phyloP scores from a whole-genome alignment of 2,888 invertebrate species.

The Herminia tarsipennalis region DNA sequence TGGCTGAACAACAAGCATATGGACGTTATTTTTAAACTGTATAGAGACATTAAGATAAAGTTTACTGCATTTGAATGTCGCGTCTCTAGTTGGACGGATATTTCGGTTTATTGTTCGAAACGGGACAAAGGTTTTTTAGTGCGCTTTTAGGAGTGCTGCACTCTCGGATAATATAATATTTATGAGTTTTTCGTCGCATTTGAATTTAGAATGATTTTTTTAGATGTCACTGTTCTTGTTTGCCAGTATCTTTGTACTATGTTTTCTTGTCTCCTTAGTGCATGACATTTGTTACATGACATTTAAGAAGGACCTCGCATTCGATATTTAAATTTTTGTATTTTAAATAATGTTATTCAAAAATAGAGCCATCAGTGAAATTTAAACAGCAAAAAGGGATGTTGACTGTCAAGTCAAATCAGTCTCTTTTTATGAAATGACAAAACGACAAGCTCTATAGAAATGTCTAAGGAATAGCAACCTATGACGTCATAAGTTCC shows the following conservation, averaged over 20 bases:
- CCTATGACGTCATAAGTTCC: too few relatives aligned
- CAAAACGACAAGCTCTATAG: too few relatives aligned
- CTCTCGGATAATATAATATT: constrained; percentile 65
- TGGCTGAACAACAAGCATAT: constrained; percentile 56
- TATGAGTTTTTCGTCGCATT: constrained; percentile 59
- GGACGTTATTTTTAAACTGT: constrained; percentile 74
- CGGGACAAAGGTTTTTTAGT: constrained; percentile 78
- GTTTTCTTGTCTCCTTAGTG: too few relatives aligned
- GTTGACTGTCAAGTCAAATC: too few relatives aligned
- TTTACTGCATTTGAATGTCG: constrained; percentile 66
- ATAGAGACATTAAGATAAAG: constrained; percentile 79
- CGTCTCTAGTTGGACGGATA: constrained; percentile 51
- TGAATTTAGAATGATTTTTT: constrained; percentile 48
- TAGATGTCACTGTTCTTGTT: constrained; percentile 24
- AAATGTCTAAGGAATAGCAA: too few relatives aligned
- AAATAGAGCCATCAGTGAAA: too few relatives aligned
- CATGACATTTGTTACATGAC: too few relatives aligned
- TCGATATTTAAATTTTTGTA: too few relatives aligned
- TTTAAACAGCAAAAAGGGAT: too few relatives aligned
- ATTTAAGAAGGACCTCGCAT: too few relatives aligned
- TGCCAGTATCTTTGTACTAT: constrained; percentile 6
- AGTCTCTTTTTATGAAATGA: too few relatives aligned
- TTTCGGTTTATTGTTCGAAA: constrained; percentile 77
- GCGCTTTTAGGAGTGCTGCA: constrained; percentile 65
- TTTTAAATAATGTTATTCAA: too few relatives aligned